Evolutionary conservation across 2,113 vertebrate genomes (phyloP).

Genomic region (Hirundichthys speculiger): DNA sequence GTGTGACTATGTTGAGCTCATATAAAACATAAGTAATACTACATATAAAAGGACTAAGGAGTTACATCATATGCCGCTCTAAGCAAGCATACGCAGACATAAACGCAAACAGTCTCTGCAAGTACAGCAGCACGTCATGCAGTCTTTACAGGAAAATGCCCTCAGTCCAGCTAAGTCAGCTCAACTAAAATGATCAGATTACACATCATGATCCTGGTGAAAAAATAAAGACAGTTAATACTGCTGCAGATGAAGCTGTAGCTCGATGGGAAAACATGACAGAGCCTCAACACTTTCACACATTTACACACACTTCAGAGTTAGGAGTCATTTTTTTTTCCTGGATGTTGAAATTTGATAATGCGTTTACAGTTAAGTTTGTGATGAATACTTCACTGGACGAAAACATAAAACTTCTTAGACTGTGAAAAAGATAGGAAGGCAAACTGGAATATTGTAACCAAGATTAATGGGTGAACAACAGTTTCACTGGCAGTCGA

Average conservation of each 20-base stretch:
- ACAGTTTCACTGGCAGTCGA: constrained; percentile 26
- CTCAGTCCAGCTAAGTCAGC: constrained; percentile 60
- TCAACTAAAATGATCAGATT: constrained; percentile 46
- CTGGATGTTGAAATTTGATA: constrained; percentile 7
- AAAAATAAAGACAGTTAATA: constrained; percentile 27
- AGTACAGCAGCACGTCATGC: constrained; percentile 49
- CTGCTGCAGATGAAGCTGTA: constrained; percentile 33
- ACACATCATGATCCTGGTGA: constrained; percentile 14
- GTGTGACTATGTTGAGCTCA: constrained; percentile 50
- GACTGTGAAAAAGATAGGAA: constrained; percentile 24
- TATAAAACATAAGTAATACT: constrained; percentile 38
- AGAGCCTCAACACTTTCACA: constrained; percentile 14
- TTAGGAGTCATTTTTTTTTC: no score
- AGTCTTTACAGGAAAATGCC: constrained; percentile 57
- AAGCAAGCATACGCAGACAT: background rate
- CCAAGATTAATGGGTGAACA: constrained; percentile 1
- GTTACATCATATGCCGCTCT: constrained; percentile 22
- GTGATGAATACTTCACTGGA: constrained; percentile 24
- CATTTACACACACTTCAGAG: constrained; percentile 12
- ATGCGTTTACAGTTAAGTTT: constrained; percentile 12
- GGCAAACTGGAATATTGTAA: constrained; percentile 49
- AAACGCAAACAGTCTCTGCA: constrained; percentile 12
- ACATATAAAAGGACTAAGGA: constrained; percentile 32
- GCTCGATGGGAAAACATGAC: background rate
- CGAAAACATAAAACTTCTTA: constrained; percentile 7